Conservation (phyloP, 2,113 vertebrate genomes). For the Ancistrus triradiatus region DNA sequence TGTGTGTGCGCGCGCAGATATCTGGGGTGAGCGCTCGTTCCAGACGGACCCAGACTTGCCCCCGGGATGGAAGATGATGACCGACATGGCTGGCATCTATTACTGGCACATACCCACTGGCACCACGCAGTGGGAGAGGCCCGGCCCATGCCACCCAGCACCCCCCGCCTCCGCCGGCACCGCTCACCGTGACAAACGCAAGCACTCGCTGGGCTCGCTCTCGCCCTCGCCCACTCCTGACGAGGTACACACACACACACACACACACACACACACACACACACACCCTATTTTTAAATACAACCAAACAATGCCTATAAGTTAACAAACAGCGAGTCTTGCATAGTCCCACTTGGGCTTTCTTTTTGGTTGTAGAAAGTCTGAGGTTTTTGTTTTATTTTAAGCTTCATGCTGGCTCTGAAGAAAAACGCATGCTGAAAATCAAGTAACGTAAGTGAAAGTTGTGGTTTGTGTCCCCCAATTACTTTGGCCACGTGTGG, state of each 20-base stretch:
- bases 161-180: conserved; percentile 59
- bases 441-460: no score
- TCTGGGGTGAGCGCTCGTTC: conserved; percentile 93
- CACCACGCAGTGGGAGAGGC: conserved; percentile 94
- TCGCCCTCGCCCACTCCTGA: conserved; percentile 89
- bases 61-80: conserved; percentile 97
- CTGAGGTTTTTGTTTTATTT: no score
- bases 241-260: conserved; percentile 68
- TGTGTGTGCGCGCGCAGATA: conserved; percentile 65
- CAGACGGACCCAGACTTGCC: conserved; percentile 93
- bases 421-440: no score
- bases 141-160: conserved; percentile 68
- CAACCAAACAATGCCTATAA: no score
- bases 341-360: no score
- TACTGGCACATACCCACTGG: conserved; percentile 99
- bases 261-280: background rate
- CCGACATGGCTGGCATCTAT: conserved; percentile 88
- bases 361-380: no score
- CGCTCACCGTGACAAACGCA: conserved; percentile 53
- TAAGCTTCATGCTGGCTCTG: no score
- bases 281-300: background rate
- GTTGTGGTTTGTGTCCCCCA: no score
- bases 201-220: conserved; percentile 83
- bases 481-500: no score
- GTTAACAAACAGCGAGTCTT: no score